phyloP scores from a whole-genome alignment of 2,888 invertebrate genomes.

The Sphaerophoria taeniata region DNA sequence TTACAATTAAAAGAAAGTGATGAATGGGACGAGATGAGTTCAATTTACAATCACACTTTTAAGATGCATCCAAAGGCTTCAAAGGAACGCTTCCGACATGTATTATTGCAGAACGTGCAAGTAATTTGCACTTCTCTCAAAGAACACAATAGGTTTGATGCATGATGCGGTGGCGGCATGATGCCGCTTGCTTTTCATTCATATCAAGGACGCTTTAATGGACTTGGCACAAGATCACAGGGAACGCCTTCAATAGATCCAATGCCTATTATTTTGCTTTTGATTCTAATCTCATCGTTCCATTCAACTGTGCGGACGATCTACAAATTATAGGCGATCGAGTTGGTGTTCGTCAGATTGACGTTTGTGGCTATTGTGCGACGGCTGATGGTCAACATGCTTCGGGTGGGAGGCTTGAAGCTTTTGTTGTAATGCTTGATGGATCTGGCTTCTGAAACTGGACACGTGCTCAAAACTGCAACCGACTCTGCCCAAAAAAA shows the following conservation, averaged over 20 bases:
- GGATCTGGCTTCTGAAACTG: background rate
- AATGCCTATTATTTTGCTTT: conserved; percentile 52
- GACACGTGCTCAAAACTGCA: no score
- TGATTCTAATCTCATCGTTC: conserved; percentile 59
- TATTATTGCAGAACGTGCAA: conserved; percentile 27
- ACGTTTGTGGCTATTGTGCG: conserved; percentile 53
- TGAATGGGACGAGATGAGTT: conserved; percentile 3
- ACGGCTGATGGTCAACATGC: conserved; percentile 57
- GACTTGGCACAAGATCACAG: conserved; percentile 30
- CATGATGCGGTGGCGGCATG: background rate
- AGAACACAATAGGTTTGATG: conserved; percentile 41
- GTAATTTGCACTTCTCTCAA: background rate
- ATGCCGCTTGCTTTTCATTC: background rate
- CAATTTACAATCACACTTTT: conserved; percentile 31
- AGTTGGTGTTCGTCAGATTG: conserved; percentile 50
- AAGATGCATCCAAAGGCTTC: background rate
- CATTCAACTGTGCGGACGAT: conserved; percentile 48
- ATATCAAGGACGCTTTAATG: conserved; percentile 51
- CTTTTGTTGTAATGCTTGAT: conserved; percentile 9
- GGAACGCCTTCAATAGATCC: conserved; percentile 48
- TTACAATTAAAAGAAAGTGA: conserved; percentile 41
- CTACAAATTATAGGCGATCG: conserved; percentile 56
- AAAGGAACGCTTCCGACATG: conserved; percentile 36
- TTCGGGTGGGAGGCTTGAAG: conserved; percentile 23
- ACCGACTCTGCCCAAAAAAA: background rate